A percentile compares a stretch with the other conserved stretches of the same genome.
These are phyloP conservation scores for Andrena hattorfiana DNA, from an alignment of 2,888 invertebrate species.

Conservation along the genomic window DNA sequence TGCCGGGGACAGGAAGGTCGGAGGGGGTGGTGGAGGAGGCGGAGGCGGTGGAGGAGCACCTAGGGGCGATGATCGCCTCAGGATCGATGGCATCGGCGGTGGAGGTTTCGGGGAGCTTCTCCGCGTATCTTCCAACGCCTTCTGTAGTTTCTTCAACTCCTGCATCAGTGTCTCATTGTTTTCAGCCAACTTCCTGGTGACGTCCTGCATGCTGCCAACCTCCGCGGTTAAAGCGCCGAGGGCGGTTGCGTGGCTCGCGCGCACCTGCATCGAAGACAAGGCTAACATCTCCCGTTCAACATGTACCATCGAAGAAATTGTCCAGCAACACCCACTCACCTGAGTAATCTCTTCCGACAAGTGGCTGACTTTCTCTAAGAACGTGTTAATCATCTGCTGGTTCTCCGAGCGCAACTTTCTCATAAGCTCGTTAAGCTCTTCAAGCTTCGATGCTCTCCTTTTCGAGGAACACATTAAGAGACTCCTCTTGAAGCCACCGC, in stretches of 20 bases:
- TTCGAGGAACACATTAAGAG: conserved; percentile 14
- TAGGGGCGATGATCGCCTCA: background rate
- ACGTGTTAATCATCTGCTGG: conserved; percentile 55
- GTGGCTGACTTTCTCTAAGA: conserved; percentile 68
- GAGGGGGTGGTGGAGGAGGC: conserved; percentile 32
- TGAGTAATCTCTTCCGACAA: conserved; percentile 73
- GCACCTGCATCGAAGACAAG: conserved; percentile 63
- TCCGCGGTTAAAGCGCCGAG: conserved; percentile 69
- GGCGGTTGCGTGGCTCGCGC: conserved; percentile 63
- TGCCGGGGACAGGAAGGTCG: conserved; percentile 34
- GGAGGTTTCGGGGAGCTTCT: conserved; percentile 26
- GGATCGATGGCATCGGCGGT: conserved; percentile 9
- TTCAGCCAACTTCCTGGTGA: conserved; percentile 67
- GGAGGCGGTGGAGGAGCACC: conserved; percentile 38
- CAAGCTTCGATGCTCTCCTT: background rate
- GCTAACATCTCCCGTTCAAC: conserved; percentile 13
- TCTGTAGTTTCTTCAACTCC: conserved; percentile 72
- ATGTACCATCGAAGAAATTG: background rate
- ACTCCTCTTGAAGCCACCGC: conserved; percentile 36
- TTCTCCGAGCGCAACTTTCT: conserved; percentile 69
- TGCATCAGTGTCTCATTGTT: conserved; percentile 69
- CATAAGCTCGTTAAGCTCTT: conserved; percentile 58
- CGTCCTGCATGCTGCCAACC: conserved; percentile 67
- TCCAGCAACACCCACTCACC: conserved; percentile 43
- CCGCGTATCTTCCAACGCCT: conserved; percentile 60